phyloP scores from a whole-genome alignment of 1,140 invertebrate genomes.

The Drosophila subpulchrella region DNA sequence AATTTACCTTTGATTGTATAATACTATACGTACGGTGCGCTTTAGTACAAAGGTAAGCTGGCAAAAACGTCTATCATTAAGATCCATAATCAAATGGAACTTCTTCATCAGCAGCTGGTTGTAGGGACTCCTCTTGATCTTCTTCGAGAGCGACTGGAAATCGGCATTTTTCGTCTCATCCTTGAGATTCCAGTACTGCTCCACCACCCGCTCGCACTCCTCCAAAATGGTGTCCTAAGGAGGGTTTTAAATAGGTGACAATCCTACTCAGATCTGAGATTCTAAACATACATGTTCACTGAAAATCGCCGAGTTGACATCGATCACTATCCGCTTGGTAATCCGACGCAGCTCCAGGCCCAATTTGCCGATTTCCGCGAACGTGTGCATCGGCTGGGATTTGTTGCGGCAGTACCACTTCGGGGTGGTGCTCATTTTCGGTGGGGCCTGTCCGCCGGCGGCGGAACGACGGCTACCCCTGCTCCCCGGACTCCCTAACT shows the following conservation, averaged over 20 bases:
- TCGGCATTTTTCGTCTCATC: slow-evolving; percentile 74
- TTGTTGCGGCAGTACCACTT: slow-evolving; percentile 84
- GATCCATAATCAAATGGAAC: slow-evolving; percentile 70
- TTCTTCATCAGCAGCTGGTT: slow-evolving; percentile 78
- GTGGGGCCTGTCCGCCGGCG: slow-evolving; percentile 40
- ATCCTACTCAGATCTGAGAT: background rate
- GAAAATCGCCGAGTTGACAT: slow-evolving; percentile 78
- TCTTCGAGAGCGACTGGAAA: slow-evolving; percentile 77
- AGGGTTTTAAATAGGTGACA: background rate
- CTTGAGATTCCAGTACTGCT: slow-evolving; percentile 77
- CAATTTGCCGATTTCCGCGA: slow-evolving; percentile 77
- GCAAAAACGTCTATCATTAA: slow-evolving; percentile 77
- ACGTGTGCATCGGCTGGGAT: slow-evolving; percentile 83
- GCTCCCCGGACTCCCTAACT: slow-evolving; percentile 17
- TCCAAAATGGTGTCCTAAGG: slow-evolving; percentile 75
- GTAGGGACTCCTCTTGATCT: slow-evolving; percentile 83
- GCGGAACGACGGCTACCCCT: slow-evolving; percentile 26
- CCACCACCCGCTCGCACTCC: slow-evolving; percentile 75
- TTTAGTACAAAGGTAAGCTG: slow-evolving; percentile 82
- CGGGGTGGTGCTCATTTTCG: slow-evolving; percentile 80
- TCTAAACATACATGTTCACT: slow-evolving; percentile 72
- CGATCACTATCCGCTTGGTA: slow-evolving; percentile 77
- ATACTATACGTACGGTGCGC: slow-evolving; percentile 62
- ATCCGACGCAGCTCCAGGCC: slow-evolving; percentile 75
- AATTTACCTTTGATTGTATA: fast-evolving